Evolutionary conservation across 1,140 invertebrate genomes (phyloP), one percentile per base, ranked within the genome.

Genomic region (Neodiprion pinetum): DNA sequence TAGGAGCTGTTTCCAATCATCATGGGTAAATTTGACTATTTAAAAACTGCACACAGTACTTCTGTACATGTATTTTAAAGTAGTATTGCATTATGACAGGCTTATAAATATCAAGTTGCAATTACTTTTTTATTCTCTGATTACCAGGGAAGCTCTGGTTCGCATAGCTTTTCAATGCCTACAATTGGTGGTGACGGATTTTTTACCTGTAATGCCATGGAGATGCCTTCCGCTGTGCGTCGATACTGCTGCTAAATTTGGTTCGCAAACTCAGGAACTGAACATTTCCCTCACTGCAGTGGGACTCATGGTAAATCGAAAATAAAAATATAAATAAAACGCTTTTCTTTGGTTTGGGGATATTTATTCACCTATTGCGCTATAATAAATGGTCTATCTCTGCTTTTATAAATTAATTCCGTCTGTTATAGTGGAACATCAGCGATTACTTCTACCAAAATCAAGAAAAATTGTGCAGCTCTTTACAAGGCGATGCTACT

Each of bases 241-340:
- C 10, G 96, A 98, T 81, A 97, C 98, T 7, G 96, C 97, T 23
- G 96, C 97, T 0, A 97, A 96, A 83, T 99, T 99, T 90, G 98
- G 97, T 0, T 94, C 95, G 10, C 98, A 99, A 89, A 97, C 95
- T 47, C 95, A 98, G 86, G 98, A 99, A 88, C 89, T 99, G 17
- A 99, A 99, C 89, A 98, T 99, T 80, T 98, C 97, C 47, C 90
- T 99, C n/a, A 99, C 98, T 21, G 97, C 98, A 68, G 95, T 99
- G 77, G 98, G 98, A 72, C 89, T 99, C 28, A 95, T 99, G 95
- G 97, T 98, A 86, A 88, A 82, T 8, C 11, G 53, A 61, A 83
- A 48, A 78, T 47, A 14, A 67, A 23, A 65, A 72, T 67, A 28
- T 73, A 49, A 28, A 61, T 40, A 40, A 40, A 40, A 40, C 2